Conservation (phyloP, 2,113 vertebrate genomes). For the Hystrix cristata region DNA sequence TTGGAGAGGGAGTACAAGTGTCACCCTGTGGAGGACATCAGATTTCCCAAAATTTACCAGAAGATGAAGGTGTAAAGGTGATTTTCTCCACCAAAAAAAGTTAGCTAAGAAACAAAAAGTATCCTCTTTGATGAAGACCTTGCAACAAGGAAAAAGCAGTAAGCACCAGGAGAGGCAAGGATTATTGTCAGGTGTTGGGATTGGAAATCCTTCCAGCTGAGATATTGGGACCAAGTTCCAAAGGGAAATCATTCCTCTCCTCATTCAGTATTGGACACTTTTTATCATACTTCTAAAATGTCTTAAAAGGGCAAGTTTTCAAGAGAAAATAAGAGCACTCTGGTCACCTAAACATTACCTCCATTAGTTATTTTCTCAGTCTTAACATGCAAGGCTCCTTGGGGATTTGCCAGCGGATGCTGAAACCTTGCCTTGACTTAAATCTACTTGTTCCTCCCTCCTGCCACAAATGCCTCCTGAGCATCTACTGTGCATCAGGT, state of each 20-base stretch:
- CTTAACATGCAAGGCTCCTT: background rate
- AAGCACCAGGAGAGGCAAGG: background rate
- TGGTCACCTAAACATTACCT: background rate
- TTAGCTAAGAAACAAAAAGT: slow-evolving; percentile 32
- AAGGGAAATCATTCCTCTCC: background rate
- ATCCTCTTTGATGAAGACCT: background rate
- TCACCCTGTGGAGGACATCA: slow-evolving; percentile 7
- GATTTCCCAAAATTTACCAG: slow-evolving; percentile 48
- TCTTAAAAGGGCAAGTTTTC: background rate
- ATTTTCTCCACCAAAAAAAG: slow-evolving; percentile 48
- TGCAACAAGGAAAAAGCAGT: background rate
- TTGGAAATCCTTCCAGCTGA: background rate
- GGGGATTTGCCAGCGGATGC: no score
- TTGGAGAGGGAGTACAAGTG: slow-evolving; percentile 43
- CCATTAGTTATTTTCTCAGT: background rate
- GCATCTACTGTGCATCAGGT: background rate
- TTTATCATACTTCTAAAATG: background rate
- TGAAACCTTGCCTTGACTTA: background rate
- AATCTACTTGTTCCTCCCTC: background rate
- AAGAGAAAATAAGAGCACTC: background rate
- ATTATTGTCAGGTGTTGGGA: background rate
- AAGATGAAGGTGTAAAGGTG: slow-evolving; percentile 60
- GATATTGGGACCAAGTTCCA: background rate
- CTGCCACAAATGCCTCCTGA: background rate
- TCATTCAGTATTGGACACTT: background rate